Percentiles rank a stretch among this genome's conserved stretches.
phyloP scores from a whole-genome alignment of 1,140 invertebrate species.

The Neoseiulus cucumeris region DNA sequence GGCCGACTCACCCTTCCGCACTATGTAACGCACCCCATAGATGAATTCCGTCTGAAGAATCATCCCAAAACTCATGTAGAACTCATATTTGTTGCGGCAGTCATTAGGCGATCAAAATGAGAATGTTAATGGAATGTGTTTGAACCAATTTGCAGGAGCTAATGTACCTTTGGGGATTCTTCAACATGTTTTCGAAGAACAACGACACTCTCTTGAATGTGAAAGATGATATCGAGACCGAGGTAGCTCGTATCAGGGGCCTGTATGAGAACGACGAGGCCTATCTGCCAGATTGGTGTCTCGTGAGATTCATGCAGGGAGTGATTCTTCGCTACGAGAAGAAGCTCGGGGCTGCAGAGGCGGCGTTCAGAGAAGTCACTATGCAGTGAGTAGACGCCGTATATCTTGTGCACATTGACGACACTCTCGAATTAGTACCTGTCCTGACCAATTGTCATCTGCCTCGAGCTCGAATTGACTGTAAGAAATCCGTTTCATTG shows the following conservation, averaged over 20 bases:
- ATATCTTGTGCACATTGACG: not conserved
- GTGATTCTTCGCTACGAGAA: not conserved
- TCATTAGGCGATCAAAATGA: not conserved
- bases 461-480: too few relatives aligned
- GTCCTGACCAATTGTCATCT: too few relatives aligned
- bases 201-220: not conserved
- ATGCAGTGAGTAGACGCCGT: not conserved
- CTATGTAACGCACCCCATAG: not conserved
- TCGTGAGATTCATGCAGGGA: not conserved
- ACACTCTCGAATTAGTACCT: not conserved
- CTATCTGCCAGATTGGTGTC: constrained; percentile 1
- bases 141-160: not conserved
- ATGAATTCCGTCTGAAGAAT: not conserved
- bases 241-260: not conserved
- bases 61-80: not conserved
- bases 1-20: not conserved
- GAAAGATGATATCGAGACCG: not conserved
- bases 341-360: not conserved
- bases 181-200: constrained; percentile 10
- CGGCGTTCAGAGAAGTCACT: not conserved
- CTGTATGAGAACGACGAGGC: not conserved
- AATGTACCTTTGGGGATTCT: not conserved
- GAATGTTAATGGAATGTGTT: too few relatives aligned
- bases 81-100: not conserved
- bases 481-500: too few relatives aligned